Conservation (phyloP, 2,113 vertebrate species). For the Lipophrys pholis region DNA sequence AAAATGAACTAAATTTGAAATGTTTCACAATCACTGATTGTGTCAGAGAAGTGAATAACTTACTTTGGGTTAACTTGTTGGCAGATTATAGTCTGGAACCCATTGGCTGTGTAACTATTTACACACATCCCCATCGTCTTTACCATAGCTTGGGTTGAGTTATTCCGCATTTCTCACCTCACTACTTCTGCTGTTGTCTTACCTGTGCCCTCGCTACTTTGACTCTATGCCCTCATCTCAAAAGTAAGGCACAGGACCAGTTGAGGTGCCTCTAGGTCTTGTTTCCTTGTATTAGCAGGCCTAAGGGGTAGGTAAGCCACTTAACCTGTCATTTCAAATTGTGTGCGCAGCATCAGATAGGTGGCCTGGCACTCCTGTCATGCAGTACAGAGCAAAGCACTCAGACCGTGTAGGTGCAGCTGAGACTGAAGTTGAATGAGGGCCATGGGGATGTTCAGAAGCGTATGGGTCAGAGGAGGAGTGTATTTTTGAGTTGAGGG, state of each 20-base stretch:
- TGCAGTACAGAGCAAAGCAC: slow-evolving; percentile 43
- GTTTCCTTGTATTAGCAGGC: slow-evolving; percentile 63
- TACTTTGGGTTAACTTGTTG: neutral
- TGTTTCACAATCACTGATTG: neutral
- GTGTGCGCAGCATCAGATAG: slow-evolving; percentile 68
- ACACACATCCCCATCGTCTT: neutral
- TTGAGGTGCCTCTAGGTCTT: slow-evolving; percentile 42
- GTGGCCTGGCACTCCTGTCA: slow-evolving; percentile 37
- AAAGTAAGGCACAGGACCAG: slow-evolving; percentile 25
- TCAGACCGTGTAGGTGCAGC: slow-evolving; percentile 45
- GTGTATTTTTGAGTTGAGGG: slow-evolving; percentile 46
- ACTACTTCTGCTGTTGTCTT: slow-evolving; percentile 5
- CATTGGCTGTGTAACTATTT: neutral
- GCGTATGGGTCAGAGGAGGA: slow-evolving; percentile 52
- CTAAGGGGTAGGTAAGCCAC: slow-evolving; percentile 79
- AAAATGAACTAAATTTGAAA: too few relatives aligned
- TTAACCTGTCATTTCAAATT: slow-evolving; percentile 85
- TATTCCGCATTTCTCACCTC: neutral
- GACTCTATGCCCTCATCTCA: neutral
- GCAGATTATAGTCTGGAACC: neutral
- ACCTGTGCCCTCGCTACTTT: neutral
- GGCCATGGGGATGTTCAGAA: slow-evolving; percentile 40
- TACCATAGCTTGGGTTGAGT: slow-evolving; percentile 1
- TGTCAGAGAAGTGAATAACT: neutral
- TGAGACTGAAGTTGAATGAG: slow-evolving; percentile 50